phyloP scores from a whole-genome alignment of 2,113 vertebrate species.

The Bufo bufo region DNA sequence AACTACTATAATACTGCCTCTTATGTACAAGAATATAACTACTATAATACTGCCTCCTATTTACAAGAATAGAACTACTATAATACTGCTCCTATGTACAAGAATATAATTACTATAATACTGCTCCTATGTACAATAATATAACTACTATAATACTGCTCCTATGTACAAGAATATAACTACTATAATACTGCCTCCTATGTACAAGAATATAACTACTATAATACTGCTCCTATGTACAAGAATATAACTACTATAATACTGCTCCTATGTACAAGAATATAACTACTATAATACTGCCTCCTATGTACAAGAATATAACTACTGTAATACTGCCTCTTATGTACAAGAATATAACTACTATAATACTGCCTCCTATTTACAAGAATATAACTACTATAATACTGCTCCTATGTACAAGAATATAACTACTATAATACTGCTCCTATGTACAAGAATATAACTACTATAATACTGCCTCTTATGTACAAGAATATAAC shows the following conservation, averaged over 20 bases:
- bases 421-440: not conserved
- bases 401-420: slow-evolving; percentile 1
- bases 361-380: not conserved
- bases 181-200: no score
- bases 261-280: not conserved
- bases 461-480: no score
- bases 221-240: no score
- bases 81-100: not conserved
- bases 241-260: no score
- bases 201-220: no score
- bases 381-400: not conserved
- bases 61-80: not conserved
- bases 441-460: not conserved
- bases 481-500: not conserved
- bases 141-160: no score
- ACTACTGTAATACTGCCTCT: not conserved
- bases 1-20: slow-evolving; percentile 12
- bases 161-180: no score
- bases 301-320: not conserved
- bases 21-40: not conserved
- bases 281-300: slow-evolving; percentile 1
- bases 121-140: no score
- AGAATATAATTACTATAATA: not conserved
- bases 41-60: not conserved
- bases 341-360: slow-evolving; percentile 11